A percentile compares a stretch with the other conserved stretches of the same genome.
These are phyloP conservation scores for Hydrocynus forskahlii DNA, from an alignment of 2,797 vertebrate species.

Conservation along the genomic window DNA sequence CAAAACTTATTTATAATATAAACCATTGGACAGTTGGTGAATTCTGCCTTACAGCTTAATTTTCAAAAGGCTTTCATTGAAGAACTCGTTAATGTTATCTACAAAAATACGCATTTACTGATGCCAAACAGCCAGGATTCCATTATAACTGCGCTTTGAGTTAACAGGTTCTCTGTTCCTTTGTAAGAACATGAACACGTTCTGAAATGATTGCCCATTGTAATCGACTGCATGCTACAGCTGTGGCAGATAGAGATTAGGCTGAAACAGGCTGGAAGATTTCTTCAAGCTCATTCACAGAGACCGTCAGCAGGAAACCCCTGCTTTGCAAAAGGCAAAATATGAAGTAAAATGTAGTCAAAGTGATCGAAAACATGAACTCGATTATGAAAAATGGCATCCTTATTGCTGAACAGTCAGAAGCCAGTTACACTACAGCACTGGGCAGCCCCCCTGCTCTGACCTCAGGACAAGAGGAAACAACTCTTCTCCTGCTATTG, in stretches of 20 bases:
- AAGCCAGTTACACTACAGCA: background rate
- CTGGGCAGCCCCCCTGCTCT: conserved; percentile 36
- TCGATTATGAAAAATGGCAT: background rate
- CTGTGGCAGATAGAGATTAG: background rate
- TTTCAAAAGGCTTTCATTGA: no score
- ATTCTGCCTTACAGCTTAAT: background rate
- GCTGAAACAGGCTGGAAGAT: background rate
- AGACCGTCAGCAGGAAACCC: background rate
- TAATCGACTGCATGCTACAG: background rate
- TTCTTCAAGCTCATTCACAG: conserved; percentile 7
- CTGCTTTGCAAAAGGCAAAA: no score
- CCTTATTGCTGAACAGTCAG: background rate
- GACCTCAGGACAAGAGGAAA: conserved; percentile 55
- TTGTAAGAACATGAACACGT: no score
- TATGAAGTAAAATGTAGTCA: background rate
- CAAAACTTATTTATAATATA: background rate
- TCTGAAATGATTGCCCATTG: no score
- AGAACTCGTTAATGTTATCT: no score
- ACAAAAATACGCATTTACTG: no score
- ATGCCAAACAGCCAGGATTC: no score
- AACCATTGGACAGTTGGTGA: background rate
- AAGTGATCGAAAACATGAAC: background rate
- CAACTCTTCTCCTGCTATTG: conserved; percentile 62
- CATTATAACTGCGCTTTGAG: no score
- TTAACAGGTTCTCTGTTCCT: no score